Base-by-base conservation (phyloP, 2,888 invertebrate genomes). In the Drosophila meridionalis region DNA sequence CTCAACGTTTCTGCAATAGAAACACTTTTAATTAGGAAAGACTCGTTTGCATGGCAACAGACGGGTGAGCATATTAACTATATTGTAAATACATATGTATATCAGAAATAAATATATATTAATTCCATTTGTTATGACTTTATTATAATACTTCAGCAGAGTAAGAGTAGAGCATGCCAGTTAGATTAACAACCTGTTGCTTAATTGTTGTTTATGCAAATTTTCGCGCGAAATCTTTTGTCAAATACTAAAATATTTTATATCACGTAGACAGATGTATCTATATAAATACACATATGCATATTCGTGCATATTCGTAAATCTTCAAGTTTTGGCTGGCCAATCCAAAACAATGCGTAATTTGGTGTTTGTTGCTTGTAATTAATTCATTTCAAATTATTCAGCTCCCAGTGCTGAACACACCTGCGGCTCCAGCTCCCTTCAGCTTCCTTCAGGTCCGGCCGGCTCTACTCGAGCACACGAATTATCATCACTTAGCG, bases 341-440 rank as follows among this genome's bases (percentile, higher is more conserved):
- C 20, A 50, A 56, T 30, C 38, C 61, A 59, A 68, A 75, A 64
- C 56, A 70, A 64, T 77, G 87, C 89, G 87, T 89, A 86, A 89
- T 86, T 86, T 87, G 87, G 87, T 87, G 87, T 83, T 83, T 76
- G 32, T 6, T 74, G 76, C 77, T 68, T 55, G 69, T 60, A 85
- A 86, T 82, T 89, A 83, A 87, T 83, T 70, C 59, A 73, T 68
- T 76, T 77, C 28, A 38, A 64, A 68, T 71, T 62, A 42, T 50
- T 61, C 42, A 53, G 38, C 40, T 50, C 50, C 60, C 59, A 38
- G 34, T 30, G 20, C 11, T 32, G 12, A 26, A 3, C 11, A 2
- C 30, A 56, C 28, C 20, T n/a, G 26, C 40, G 30, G 9, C 42
- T 40, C 26, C 26, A 14, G 12, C 28, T 30, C 14, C 36, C 14